A percentile compares a stretch with the other conserved stretches of the same genome.
These are phyloP conservation scores for Silurus asotus DNA, from an alignment of 2,113 vertebrate genomes.

Conservation along the genomic window DNA sequence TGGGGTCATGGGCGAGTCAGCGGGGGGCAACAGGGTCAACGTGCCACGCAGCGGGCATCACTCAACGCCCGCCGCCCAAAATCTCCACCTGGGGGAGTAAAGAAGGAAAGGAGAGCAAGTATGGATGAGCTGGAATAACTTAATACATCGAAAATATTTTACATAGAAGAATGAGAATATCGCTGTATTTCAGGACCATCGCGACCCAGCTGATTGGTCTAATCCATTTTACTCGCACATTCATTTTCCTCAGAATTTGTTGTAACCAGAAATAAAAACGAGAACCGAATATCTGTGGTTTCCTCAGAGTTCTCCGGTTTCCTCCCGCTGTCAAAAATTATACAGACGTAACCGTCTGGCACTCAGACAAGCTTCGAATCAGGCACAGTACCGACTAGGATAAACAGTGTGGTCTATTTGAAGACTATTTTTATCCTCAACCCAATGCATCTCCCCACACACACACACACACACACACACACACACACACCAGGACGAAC, in stretches of 20 bases:
- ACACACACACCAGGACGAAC: not conserved
- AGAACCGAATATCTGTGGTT: not conserved
- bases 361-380: not conserved
- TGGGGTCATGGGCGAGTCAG: slow-evolving; percentile 84
- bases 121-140: not conserved
- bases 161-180: not conserved
- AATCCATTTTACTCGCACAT: not conserved
- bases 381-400: not conserved
- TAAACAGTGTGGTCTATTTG: not conserved
- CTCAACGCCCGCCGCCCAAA: slow-evolving; percentile 63
- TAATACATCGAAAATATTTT: not conserved
- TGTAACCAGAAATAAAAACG: not conserved
- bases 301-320: not conserved
- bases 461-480: not conserved
- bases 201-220: not conserved
- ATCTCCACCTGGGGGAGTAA: slow-evolving; percentile 60
- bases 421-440: not conserved
- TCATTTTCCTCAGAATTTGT: not conserved
- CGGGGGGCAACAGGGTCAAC: slow-evolving; percentile 66
- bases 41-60: slow-evolving; percentile 71
- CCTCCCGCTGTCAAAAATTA: not conserved
- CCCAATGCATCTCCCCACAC: not conserved
- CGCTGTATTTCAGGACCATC: not conserved
- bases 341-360: not conserved
- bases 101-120: not conserved